A percentile compares a stretch with the other conserved stretches of the same genome.
These are phyloP conservation scores for Harpagifer antarcticus DNA, from an alignment of 2,797 vertebrate genomes.

Conservation along the genomic window DNA sequence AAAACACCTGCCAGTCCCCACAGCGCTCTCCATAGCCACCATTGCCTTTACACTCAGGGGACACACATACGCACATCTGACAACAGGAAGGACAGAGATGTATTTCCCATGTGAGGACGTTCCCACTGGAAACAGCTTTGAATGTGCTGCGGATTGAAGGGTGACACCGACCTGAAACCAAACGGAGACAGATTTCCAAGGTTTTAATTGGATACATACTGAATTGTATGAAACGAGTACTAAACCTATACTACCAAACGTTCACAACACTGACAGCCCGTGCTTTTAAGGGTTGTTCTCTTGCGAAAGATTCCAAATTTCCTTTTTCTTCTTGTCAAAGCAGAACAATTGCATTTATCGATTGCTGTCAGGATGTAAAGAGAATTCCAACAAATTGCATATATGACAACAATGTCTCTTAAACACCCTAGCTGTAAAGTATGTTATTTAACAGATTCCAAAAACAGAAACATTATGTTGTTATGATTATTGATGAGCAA, in stretches of 20 bases:
- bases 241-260: background rate
- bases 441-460: background rate
- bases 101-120: constrained; percentile 25
- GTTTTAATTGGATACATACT: constrained; percentile 3
- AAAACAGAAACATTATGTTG: background rate
- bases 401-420: too few species aligned
- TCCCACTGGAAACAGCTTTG: constrained; percentile 26
- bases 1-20: constrained; percentile 41
- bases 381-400: too few species aligned
- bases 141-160: constrained; percentile 7
- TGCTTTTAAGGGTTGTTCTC: too few species aligned
- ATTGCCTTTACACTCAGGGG: constrained; percentile 8
- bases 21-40: constrained; percentile 46
- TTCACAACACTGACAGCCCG: too few species aligned
- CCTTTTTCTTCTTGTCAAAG: too few species aligned
- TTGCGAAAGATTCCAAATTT: too few species aligned
- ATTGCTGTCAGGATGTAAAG: too few species aligned
- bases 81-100: constrained; percentile 37
- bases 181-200: background rate
- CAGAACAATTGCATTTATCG: too few species aligned
- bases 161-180: constrained; percentile 37
- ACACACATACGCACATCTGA: constrained; percentile 12
- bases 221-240: background rate
- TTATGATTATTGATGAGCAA: constrained; percentile 15
- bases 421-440: background rate